Conservation (phyloP, 2,797 vertebrate species). For the Mormyrops attenuatus region DNA sequence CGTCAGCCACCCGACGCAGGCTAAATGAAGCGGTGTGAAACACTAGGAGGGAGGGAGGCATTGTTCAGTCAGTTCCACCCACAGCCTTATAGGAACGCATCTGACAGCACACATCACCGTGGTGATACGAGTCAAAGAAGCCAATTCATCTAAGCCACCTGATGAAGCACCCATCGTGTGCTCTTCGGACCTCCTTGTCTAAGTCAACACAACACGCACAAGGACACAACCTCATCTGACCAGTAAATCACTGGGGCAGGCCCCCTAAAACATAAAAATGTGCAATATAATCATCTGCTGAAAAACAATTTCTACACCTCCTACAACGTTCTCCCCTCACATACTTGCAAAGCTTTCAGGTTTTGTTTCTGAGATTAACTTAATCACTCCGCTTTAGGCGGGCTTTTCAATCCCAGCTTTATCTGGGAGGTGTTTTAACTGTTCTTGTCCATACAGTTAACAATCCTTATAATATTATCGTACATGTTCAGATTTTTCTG, state of each 20-base stretch:
- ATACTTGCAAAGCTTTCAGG: neutral
- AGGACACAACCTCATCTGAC: neutral
- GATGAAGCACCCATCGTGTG: neutral
- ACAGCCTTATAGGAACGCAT: neutral
- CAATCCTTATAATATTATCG: neutral
- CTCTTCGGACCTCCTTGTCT: neutral
- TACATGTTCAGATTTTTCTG: neutral
- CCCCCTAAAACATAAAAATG: neutral
- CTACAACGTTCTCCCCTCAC: neutral
- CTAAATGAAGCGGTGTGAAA: neutral
- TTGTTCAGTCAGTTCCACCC: neutral
- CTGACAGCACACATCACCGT: neutral
- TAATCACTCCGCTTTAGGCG: neutral
- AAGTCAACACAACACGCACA: neutral
- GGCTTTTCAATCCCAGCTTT: neutral
- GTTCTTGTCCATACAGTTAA: neutral
- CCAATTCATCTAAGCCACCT: neutral
- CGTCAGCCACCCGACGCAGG: neutral
- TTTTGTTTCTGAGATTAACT: neutral
- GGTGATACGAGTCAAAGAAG: neutral
- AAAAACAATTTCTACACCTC: neutral
- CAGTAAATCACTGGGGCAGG: neutral
- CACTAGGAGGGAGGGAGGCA: neutral
- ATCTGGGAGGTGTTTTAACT: neutral
- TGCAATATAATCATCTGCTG: neutral